A percentile compares a stretch with the other conserved stretches of the same genome.
Evolutionary conservation across 2,888 invertebrate species (phyloP).

Genomic region (Osedax frankpressi): DNA sequence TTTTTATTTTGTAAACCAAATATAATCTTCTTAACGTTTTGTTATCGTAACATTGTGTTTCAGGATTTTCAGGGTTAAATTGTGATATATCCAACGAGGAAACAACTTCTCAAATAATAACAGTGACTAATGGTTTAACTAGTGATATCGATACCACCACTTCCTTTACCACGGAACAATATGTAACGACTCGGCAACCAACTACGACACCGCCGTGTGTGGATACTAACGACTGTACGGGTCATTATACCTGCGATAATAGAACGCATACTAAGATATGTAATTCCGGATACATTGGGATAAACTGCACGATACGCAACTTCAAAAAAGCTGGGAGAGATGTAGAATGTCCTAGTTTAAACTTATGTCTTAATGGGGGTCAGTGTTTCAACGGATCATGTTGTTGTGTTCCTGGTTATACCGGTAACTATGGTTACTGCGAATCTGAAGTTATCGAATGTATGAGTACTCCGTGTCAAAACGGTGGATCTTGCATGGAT

Average conservation of each 20-base stretch:
- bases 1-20: no score
- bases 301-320: background rate
- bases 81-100: background rate
- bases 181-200: no score
- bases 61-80: no score
- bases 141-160: background rate
- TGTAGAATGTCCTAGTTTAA: background rate
- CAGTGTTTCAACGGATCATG: background rate
- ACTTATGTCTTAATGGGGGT: background rate
- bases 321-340: background rate
- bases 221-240: background rate
- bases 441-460: background rate
- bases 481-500: background rate
- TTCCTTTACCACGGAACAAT: background rate
- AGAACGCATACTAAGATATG: background rate
- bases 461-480: background rate
- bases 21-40: no score
- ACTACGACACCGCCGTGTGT: background rate
- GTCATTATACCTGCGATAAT: background rate
- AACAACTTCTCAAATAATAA: background rate
- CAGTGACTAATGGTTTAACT: background rate
- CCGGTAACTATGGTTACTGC: background rate
- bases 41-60: no score
- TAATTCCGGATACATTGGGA: background rate
- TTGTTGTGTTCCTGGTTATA: background rate